These are phyloP conservation scores for Riptortus pedestris DNA, from an alignment of 1,140 invertebrate species.

Conservation along the genomic window DNA sequence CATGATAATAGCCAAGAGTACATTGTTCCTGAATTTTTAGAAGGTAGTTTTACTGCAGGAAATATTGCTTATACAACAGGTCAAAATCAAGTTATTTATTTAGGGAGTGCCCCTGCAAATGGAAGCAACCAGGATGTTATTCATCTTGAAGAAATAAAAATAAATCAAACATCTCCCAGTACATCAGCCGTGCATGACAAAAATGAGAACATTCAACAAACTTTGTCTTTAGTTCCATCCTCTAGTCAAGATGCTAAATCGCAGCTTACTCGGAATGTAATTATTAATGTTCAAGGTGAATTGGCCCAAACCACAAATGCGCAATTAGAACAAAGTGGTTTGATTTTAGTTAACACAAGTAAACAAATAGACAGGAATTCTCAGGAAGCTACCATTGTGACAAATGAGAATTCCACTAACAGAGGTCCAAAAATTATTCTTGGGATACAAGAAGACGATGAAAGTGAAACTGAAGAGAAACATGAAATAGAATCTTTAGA, in stretches of 20 bases:
- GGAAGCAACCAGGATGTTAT: background rate
- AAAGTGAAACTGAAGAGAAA: no score
- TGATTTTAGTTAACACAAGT: background rate
- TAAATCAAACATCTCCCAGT: background rate
- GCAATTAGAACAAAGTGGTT: background rate
- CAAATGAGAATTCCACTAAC: no score
- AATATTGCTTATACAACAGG: background rate
- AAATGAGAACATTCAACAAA: no score
- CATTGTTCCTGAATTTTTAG: slow-evolving; percentile 32
- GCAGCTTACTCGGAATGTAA: background rate
- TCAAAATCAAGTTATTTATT: slow-evolving; percentile 2
- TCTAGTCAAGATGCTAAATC: no score
- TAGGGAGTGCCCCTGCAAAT: background rate
- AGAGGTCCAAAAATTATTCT: no score
- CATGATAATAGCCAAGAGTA: slow-evolving; percentile 30
- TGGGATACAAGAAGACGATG: no score
- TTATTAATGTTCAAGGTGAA: background rate
- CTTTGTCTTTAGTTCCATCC: no score
- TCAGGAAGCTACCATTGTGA: no score
- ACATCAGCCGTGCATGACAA: background rate
- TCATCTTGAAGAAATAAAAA: slow-evolving; percentile 8
- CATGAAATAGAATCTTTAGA: no score
- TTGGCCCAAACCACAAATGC: background rate
- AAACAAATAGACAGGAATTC: background rate
- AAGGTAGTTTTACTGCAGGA: background rate